Evolutionary conservation across 2,888 invertebrate genomes (phyloP).

Genomic region (Drosophila pseudotakahashii): DNA sequence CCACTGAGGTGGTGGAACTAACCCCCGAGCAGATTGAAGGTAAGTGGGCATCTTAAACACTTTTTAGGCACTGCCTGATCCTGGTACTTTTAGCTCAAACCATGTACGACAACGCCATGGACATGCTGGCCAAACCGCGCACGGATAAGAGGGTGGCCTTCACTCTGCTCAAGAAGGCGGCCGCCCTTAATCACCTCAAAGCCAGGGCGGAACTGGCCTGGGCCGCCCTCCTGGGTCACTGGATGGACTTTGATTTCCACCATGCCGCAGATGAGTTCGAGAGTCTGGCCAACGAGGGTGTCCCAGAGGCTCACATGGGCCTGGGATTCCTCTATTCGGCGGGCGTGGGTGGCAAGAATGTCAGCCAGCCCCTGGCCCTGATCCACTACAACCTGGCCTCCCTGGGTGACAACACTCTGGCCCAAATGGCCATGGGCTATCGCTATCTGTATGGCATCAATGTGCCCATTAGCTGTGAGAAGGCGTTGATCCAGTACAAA

Average conservation of each 20-base stretch:
- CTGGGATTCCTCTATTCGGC: conserved; percentile 94
- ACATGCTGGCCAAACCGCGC: conserved; percentile 89
- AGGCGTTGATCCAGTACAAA: conserved; percentile 95
- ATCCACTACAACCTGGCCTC: conserved; percentile 97
- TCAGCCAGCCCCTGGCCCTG: conserved; percentile 94
- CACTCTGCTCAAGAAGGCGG: conserved; percentile 90
- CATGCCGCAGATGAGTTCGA: conserved; percentile 91
- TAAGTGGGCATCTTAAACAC: conserved; percentile 67
- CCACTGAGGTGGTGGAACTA: conserved; percentile 78
- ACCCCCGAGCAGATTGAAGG: conserved; percentile 87
- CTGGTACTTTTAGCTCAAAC: conserved; percentile 87
- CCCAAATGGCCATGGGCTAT: conserved; percentile 99
- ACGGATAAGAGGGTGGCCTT: conserved; percentile 91
- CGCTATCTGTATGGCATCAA: conserved; percentile 96
- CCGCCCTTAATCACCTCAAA: conserved; percentile 91
- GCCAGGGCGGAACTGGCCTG: conserved; percentile 95
- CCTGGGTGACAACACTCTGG: conserved; percentile 94
- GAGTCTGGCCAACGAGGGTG: conserved; percentile 90
- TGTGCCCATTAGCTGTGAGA: conserved; percentile 94
- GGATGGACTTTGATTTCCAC: conserved; percentile 90
- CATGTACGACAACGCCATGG: conserved; percentile 89
- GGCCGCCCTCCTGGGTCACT: conserved; percentile 94
- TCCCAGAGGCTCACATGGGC: conserved; percentile 95
- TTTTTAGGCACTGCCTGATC: neutral
- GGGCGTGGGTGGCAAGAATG: conserved; percentile 92